A percentile compares a stretch with the other conserved stretches of the same genome.
phyloP scores from a whole-genome alignment of 1,140 invertebrate genomes.

The Coenobita brevimanus region DNA sequence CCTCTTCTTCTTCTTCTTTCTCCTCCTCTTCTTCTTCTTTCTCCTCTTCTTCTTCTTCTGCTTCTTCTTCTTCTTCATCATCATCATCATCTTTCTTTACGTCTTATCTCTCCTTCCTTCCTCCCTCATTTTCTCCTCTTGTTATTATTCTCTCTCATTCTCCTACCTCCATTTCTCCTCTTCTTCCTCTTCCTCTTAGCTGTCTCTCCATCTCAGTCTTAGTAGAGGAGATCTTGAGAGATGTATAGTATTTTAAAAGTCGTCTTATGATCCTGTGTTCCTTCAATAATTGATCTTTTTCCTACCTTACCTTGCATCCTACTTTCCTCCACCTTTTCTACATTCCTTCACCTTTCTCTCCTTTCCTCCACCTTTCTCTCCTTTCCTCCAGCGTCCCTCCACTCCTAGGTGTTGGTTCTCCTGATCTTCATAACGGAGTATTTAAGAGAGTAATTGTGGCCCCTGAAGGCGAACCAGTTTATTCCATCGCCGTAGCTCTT shows the following conservation, averaged over 20 bases:
- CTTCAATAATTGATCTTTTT: too few species aligned
- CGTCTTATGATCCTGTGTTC: too few species aligned
- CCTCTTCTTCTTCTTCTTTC: not conserved
- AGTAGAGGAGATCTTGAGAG: too few species aligned
- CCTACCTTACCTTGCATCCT: too few species aligned
- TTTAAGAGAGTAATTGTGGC: slow-evolving; percentile 73
- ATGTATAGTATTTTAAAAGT: too few species aligned
- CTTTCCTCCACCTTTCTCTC: not conserved
- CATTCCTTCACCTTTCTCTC: not conserved
- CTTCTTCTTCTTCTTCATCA: not conserved
- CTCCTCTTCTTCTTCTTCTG: not conserved
- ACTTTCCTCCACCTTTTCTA: too few species aligned
- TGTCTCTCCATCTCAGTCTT: too few species aligned
- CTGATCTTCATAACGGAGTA: slow-evolving; percentile 73
- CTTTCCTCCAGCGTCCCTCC: not conserved
- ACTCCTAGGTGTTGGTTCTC: slow-evolving; percentile 47
- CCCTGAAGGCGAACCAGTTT: slow-evolving; percentile 73
- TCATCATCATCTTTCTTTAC: not conserved
- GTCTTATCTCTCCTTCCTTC: not conserved
- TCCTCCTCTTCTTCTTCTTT: not conserved
- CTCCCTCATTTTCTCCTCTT: not conserved
- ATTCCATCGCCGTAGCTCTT: slow-evolving; percentile 71
- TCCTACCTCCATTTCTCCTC: not conserved
- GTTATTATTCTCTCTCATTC: not conserved
- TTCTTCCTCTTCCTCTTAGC: too few species aligned